phyloP scores from a whole-genome alignment of 2,113 vertebrate genomes.

The Piprites chloris region DNA sequence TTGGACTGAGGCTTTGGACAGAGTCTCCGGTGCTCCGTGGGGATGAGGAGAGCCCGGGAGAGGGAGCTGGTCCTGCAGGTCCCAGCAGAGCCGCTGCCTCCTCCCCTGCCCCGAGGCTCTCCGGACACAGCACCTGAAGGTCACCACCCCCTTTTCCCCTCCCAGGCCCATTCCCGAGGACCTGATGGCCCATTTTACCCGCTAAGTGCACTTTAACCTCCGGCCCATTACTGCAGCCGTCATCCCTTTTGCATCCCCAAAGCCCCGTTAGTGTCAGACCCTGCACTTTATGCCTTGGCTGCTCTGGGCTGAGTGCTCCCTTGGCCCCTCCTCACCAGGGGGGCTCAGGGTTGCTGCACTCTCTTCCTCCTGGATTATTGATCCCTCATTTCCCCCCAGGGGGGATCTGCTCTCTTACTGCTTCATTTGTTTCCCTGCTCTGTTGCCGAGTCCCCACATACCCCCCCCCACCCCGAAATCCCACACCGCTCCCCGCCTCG shows the following conservation, averaged over 20 bases:
- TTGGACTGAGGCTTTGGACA: not conserved
- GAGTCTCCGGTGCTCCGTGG: not conserved
- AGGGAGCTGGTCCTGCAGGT: not conserved
- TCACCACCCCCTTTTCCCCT: not conserved
- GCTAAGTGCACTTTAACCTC: not conserved
- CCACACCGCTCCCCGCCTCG: rapidly evolving
- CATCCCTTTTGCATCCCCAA: not conserved
- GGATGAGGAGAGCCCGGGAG: not conserved
- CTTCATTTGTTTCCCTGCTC: not conserved
- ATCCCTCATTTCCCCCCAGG: not conserved
- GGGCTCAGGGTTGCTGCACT: not conserved
- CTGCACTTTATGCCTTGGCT: not conserved
- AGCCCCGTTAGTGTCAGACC: not conserved
- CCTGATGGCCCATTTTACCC: not conserved
- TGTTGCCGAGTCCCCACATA: no score
- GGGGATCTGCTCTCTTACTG: not conserved
- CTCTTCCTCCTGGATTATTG: not conserved
- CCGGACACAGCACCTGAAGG: rapidly evolving
- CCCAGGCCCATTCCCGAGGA: not conserved
- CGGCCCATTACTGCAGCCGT: not conserved
- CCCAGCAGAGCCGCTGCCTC: not conserved
- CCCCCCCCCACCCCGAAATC: not conserved
- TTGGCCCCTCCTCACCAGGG: not conserved
- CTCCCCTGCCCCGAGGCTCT: not conserved
- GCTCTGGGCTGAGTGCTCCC: not conserved